Evolutionary conservation across 2,113 vertebrate genomes (phyloP).

Genomic region (Heterotis niloticus): DNA sequence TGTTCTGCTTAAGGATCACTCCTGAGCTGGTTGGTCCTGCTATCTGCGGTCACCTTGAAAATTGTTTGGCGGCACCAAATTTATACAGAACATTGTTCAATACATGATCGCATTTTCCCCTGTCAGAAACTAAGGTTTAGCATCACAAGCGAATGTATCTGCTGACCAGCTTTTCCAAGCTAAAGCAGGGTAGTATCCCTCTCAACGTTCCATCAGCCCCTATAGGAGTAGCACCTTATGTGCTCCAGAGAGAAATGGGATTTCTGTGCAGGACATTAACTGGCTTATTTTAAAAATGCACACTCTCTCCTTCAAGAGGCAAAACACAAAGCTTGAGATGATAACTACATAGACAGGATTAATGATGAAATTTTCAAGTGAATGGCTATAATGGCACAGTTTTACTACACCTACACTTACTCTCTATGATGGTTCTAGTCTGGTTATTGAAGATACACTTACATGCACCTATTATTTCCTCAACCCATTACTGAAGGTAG

Average conservation of each 20-base stretch:
- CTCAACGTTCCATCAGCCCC: background rate
- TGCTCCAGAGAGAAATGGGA: background rate
- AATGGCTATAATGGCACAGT: background rate
- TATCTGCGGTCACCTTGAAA: too few species aligned
- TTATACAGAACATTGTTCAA: too few species aligned
- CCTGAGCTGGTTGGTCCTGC: too few species aligned
- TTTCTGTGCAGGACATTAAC: background rate
- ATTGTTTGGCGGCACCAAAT: too few species aligned
- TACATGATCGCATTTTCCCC: too few species aligned
- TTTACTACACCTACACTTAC: background rate
- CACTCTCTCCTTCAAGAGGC: constrained; percentile 13
- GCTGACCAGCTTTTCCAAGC: background rate
- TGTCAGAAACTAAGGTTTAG: too few species aligned
- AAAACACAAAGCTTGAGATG: background rate
- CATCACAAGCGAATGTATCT: background rate
- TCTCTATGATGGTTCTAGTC: too few species aligned
- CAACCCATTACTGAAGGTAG: background rate
- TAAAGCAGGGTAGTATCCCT: background rate
- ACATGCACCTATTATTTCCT: background rate
- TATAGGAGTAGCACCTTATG: background rate
- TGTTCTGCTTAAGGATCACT: too few species aligned
- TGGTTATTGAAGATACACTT: background rate
- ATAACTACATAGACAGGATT: too few species aligned
- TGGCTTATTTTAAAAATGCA: constrained; percentile 14
- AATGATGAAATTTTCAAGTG: too few species aligned